Evolutionary conservation across 1,140 invertebrate species (phyloP).

Genomic region (Drosophila pectinifera): DNA sequence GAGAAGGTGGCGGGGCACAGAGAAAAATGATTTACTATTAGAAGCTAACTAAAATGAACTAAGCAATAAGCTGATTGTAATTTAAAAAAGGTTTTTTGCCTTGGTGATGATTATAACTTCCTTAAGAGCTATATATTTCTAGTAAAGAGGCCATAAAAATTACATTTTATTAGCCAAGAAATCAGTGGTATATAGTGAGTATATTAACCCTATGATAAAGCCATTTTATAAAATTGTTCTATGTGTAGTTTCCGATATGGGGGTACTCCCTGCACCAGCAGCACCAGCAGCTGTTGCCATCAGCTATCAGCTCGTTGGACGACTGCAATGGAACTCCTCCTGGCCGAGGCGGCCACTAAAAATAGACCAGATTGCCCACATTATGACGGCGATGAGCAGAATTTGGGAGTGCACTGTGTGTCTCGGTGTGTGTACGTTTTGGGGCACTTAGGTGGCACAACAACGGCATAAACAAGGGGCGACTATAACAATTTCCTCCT

Average conservation of each 20-base stretch:
- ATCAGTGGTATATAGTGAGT: too few species aligned
- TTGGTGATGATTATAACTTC: too few species aligned
- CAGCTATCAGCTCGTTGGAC: slow-evolving; percentile 33
- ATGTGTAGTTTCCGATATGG: neutral
- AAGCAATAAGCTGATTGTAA: too few species aligned
- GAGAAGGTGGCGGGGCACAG: neutral
- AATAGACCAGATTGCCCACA: slow-evolving; percentile 81
- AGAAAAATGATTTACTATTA: neutral
- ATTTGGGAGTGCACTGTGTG: slow-evolving; percentile 48
- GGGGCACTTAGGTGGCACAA: slow-evolving; percentile 22
- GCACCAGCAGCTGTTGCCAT: slow-evolving; percentile 44
- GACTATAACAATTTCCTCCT: slow-evolving; percentile 69
- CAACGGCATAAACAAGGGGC: slow-evolving; percentile 26
- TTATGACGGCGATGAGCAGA: slow-evolving; percentile 60
- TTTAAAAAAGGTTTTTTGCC: too few species aligned
- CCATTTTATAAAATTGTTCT: neutral
- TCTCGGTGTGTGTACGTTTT: neutral
- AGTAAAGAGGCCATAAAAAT: too few species aligned
- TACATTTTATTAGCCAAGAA: too few species aligned
- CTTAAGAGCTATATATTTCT: too few species aligned
- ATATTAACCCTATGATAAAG: too few species aligned
- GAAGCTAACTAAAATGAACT: neutral
- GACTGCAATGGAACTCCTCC: slow-evolving; percentile 41
- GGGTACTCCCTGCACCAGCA: slow-evolving; percentile 10
- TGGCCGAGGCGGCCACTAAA: slow-evolving; percentile 60